Base-by-base conservation (phyloP, 2,888 invertebrate genomes). In the Criorhina ranunculi region DNA sequence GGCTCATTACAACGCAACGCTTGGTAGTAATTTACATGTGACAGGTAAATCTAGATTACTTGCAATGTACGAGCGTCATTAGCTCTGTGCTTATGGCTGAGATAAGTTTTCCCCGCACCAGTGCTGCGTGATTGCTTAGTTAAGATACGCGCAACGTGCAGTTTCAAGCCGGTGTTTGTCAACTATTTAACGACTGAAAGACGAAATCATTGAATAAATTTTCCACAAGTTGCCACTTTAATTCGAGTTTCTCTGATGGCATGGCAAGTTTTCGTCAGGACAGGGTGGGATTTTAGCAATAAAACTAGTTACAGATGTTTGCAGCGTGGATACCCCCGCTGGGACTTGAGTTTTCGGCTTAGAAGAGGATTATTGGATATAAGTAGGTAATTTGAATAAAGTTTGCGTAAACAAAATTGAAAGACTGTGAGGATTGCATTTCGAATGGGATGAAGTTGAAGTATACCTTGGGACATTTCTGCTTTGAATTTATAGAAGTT, bases 41-140 rank as follows among this genome's bases (percentile, higher is more conserved):
- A 85, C 85, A 85, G 85, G 37, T 70, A 80, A 80, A 85, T 85
- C 79, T 85, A 85, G 85, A 85, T 85, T 70, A 85, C 75, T 79
- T 60, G 79, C 75, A 79, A 85, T 66, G 75, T 76, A 85, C 75
- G 70, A 69, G 79, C 75, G 75, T 85, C 79, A 85, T 85, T 85
- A 85, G 70, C 69, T 75, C 66, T 59, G 85, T 66, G 85, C 69
- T 78, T 83, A 78, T 75, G 73, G 51, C 44, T 42, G 24, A 69
- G 69, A 83, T 83, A 69, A 62, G 19, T 53, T 73, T 62, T 55
- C 12, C 31, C 31, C 72, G 33, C 24, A 17, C 29, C n/a, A 44
- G 19, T 51, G 44, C 31, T 29, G 35, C 33, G 59, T 67, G 73
- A 83, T 85, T 85, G 69, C 79, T 79, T 31, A 55, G 72, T 53